Base-by-base conservation (phyloP, 1,140 invertebrate genomes). In the Hypothenemus hampei region DNA sequence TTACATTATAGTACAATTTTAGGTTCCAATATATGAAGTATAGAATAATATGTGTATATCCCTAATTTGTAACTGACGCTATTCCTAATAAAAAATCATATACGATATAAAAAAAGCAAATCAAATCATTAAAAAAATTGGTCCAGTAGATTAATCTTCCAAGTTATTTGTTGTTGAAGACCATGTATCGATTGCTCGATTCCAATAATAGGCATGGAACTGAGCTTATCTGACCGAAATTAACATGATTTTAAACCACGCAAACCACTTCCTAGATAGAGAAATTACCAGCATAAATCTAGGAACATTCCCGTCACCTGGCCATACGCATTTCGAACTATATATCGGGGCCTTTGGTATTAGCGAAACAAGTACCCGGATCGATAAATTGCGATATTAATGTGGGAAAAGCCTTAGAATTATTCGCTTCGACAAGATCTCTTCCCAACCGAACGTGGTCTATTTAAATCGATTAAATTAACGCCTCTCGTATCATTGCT, bases 311-410 rank as follows among this genome's bases (percentile, higher is more conserved):
- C 46, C 46, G 46, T 36, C 46, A 36, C 46, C 35, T 16, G 26
- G 22, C 46, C 31, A 39, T 48, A 48, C 35, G 35, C 46, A 48
- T 48, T 48, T 13, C 10, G 36, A 8, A 31, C 8, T 31, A 11
- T 13, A 46, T 23, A 46, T 46, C 43, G 13, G 6, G 15, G 23
- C 43, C n/a, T 46, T 23, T 15, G 29, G 43, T 20, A 46, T 46
- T 46, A 26, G 21, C 26, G 18, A 48, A 48, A 48, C 46, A 48
- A 35, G 46, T 48, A 20, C 46, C 10, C 35, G 36, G 29, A 48
- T 48, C 46, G 46, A 48, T 48, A 48, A 36, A 48, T 48, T 35
- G 31, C 46, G 35, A 48, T 48, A 48, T 48, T 48, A 48, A 48
- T 48, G 46, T 48, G 46, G 46, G 46, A 48, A 48, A 29, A 48